A percentile compares a stretch with the other conserved stretches of the same genome.
Evolutionary conservation across 2,113 vertebrate genomes (phyloP).

Genomic region (Lagopus leucura): DNA sequence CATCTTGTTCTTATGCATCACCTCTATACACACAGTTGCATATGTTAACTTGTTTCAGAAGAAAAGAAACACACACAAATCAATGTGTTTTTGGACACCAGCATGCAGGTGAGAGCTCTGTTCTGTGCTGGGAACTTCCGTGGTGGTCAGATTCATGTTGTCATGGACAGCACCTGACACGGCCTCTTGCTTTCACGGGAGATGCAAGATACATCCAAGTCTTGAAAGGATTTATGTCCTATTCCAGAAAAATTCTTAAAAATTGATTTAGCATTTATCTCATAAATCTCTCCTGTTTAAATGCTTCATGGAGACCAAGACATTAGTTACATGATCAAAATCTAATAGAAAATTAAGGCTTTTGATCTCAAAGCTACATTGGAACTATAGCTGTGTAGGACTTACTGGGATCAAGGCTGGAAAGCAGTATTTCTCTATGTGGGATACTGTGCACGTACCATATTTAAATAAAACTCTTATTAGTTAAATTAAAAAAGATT

Average conservation of each 20-base stretch:
- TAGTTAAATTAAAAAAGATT: not conserved
- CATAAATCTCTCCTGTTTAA: not conserved
- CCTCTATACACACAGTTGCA: not conserved
- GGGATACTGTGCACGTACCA: not conserved
- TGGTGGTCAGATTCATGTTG: not conserved
- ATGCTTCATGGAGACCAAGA: slow-evolving; percentile 24
- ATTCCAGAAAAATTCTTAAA: not conserved
- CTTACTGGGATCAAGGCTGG: not conserved
- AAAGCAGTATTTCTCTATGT: slow-evolving; percentile 4
- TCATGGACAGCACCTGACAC: not conserved
- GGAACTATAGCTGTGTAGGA: slow-evolving; percentile 9
- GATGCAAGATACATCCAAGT: not conserved
- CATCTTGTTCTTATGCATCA: fast-evolving
- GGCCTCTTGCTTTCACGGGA: not conserved
- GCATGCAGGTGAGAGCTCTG: not conserved
- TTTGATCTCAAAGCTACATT: slow-evolving; percentile 44
- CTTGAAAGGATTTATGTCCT: not conserved
- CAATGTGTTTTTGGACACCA: not conserved
- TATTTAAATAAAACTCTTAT: not conserved
- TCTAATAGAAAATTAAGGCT: slow-evolving; percentile 64
- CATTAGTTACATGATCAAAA: slow-evolving; percentile 1
- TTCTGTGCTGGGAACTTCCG: not conserved
- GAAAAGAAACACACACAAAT: not conserved
- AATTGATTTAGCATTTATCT: not conserved
- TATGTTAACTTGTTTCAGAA: not conserved